Evolutionary conservation across 2,797 vertebrate genomes (phyloP).

Genomic region (Nyctalus aviator): DNA sequence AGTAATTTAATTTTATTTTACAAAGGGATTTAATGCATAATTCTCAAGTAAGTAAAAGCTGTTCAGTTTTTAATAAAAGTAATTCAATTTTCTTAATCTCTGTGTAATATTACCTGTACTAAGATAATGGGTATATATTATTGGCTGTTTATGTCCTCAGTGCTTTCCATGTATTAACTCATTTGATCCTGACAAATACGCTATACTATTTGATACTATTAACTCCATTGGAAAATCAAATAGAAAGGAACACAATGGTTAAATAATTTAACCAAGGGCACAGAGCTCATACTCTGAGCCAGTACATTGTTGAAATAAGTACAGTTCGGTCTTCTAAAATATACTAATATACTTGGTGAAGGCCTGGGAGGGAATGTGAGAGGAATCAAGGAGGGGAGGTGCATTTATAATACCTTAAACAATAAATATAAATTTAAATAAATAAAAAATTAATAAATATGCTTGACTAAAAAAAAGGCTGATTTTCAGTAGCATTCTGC

Average conservation of each 20-base stretch:
- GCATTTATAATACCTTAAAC: too few relatives aligned
- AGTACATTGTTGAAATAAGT: neutral
- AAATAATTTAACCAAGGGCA: neutral
- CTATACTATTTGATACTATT: neutral
- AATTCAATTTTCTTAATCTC: constrained; percentile 78
- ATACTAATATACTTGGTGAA: neutral
- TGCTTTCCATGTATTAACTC: constrained; percentile 20
- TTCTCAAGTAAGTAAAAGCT: constrained; percentile 78
- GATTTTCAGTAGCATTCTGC: constrained; percentile 19
- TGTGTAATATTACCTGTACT: constrained; percentile 57
- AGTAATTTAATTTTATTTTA: constrained; percentile 77
- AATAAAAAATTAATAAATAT: too few relatives aligned
- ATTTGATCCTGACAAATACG: constrained; percentile 44
- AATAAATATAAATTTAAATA: too few relatives aligned
- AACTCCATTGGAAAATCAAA: neutral
- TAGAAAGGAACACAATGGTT: neutral
- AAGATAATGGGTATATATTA: constrained; percentile 67
- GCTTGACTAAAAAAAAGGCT: neutral
- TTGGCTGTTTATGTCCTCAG: constrained; percentile 28
- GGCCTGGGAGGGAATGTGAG: too few relatives aligned
- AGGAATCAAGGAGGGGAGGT: too few relatives aligned
- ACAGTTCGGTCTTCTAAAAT: neutral
- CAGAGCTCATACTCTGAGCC: neutral
- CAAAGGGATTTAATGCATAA: constrained; percentile 66
- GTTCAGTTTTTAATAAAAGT: constrained; percentile 76